phyloP scores from a whole-genome alignment of 2,797 vertebrate species.

The Sebastes steindachneri region DNA sequence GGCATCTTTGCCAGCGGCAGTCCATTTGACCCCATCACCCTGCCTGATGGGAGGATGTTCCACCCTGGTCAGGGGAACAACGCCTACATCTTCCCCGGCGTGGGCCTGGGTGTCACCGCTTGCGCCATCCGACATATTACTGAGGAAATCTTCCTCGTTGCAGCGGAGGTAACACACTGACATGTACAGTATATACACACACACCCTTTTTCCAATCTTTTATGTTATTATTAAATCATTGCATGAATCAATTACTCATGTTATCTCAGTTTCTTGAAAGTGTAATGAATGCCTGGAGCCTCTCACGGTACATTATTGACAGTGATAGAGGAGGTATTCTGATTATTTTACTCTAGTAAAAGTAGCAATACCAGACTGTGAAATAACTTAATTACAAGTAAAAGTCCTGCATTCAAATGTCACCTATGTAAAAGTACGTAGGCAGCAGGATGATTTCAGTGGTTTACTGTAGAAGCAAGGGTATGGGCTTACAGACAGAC shows the following conservation, averaged over 20 bases:
- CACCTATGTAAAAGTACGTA: neutral
- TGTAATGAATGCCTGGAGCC: neutral
- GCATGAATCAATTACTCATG: neutral
- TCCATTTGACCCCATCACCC: slow-evolving; percentile 92
- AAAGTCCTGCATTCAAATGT: neutral
- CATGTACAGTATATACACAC: neutral
- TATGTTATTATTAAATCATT: neutral
- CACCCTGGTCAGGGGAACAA: slow-evolving; percentile 98
- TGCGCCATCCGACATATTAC: slow-evolving; percentile 87
- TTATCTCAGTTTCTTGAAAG: neutral
- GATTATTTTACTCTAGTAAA: neutral
- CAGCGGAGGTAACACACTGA: slow-evolving; percentile 88
- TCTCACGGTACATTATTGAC: neutral
- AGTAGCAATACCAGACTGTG: neutral
- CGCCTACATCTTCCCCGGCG: slow-evolving; percentile 96
- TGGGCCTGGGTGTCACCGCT: slow-evolving; percentile 89
- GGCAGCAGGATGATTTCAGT: neutral
- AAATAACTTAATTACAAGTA: neutral
- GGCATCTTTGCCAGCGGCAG: slow-evolving; percentile 98
- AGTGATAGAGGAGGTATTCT: neutral
- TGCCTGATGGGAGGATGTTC: slow-evolving; percentile 88
- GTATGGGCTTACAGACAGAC: neutral
- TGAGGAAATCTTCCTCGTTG: slow-evolving; percentile 90
- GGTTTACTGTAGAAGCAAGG: neutral
- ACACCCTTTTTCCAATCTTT: neutral